Evolutionary conservation across 2,113 vertebrate genomes (phyloP), one percentile per base, ranked within the genome.

Genomic region (Etheostoma cragini): DNA sequence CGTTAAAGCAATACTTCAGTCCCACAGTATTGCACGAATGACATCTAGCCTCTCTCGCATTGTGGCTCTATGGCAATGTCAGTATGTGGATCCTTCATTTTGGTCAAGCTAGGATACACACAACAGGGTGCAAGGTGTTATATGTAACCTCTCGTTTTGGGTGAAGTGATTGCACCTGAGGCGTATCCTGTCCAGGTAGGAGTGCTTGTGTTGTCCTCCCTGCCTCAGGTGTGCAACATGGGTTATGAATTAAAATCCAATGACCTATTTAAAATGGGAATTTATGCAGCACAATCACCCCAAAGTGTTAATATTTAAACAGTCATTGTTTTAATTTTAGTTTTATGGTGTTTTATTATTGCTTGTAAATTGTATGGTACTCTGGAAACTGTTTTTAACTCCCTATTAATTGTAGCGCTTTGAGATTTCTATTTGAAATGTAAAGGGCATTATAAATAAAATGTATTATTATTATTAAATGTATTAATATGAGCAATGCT

Each of bases 301-400:
- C 72, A 30, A 80, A 85, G 76, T 70, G 52, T 57, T 81, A 64
- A n/a, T n/a, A n/a, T n/a, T n/a, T n/a, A n/a, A n/a, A n/a, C n/a
- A n/a, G n/a, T n/a, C n/a, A n/a, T n/a, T n/a, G n/a, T n/a, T n/a
- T n/a, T n/a, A n/a, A n/a, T n/a, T n/a, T n/a, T n/a, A n/a, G n/a
- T n/a, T n/a, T n/a, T n/a, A n/a, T n/a, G n/a, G n/a, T n/a, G n/a
- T n/a, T n/a, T n/a, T n/a, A n/a, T n/a, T n/a, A n/a, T n/a, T n/a
- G n/a, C n/a, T n/a, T n/a, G n/a, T n/a, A n/a, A n/a, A n/a, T n/a
- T n/a, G n/a, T n/a, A n/a, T n/a, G n/a, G n/a, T n/a, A n/a, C n/a
- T n/a, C n/a, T n/a, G n/a, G n/a, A n/a, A n/a, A n/a, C n/a, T n/a
- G n/a, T n/a, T n/a, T n/a, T n/a, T n/a, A n/a, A n/a, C n/a, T n/a